phyloP scores from a whole-genome alignment of 2,888 invertebrate genomes.

The Megaustenia siamemsis region DNA sequence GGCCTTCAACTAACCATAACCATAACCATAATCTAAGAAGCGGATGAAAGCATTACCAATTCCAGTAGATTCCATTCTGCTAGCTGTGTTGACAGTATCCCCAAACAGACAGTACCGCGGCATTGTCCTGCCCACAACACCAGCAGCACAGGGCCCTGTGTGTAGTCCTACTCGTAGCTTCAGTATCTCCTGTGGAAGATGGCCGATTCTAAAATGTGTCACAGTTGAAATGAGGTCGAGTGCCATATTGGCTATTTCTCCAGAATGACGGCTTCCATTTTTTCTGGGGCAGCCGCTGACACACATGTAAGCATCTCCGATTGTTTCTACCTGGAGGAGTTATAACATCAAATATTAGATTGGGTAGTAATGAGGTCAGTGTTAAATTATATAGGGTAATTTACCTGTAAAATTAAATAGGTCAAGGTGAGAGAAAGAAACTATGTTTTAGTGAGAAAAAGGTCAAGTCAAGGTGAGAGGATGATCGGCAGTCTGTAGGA shows the following conservation, averaged over 20 bases:
- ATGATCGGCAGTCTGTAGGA: no score
- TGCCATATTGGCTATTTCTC: slow-evolving; percentile 78
- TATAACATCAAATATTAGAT: neutral
- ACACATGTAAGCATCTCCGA: slow-evolving; percentile 78
- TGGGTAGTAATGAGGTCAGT: no score
- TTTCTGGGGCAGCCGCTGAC: slow-evolving; percentile 75
- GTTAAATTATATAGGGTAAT: no score
- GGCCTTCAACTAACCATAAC: no score
- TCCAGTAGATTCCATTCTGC: slow-evolving; percentile 75
- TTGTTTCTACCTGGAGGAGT: slow-evolving; percentile 74
- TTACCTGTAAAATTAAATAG: no score
- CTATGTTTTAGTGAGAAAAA: no score
- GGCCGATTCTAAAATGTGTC: slow-evolving; percentile 74
- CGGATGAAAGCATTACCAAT: slow-evolving; percentile 66
- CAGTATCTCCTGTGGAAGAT: slow-evolving; percentile 71
- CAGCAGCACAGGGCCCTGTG: slow-evolving; percentile 77
- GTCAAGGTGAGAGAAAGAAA: no score
- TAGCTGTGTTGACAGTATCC: slow-evolving; percentile 75
- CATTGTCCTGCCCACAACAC: slow-evolving; percentile 76
- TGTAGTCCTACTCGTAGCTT: slow-evolving; percentile 74
- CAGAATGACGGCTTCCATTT: slow-evolving; percentile 74
- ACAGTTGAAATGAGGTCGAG: slow-evolving; percentile 76
- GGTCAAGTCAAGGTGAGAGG: no score
- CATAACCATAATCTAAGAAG: no score
- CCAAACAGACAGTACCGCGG: slow-evolving; percentile 76